phyloP scores from a whole-genome alignment of 2,113 vertebrate genomes.

The Sebastes fasciatus region DNA sequence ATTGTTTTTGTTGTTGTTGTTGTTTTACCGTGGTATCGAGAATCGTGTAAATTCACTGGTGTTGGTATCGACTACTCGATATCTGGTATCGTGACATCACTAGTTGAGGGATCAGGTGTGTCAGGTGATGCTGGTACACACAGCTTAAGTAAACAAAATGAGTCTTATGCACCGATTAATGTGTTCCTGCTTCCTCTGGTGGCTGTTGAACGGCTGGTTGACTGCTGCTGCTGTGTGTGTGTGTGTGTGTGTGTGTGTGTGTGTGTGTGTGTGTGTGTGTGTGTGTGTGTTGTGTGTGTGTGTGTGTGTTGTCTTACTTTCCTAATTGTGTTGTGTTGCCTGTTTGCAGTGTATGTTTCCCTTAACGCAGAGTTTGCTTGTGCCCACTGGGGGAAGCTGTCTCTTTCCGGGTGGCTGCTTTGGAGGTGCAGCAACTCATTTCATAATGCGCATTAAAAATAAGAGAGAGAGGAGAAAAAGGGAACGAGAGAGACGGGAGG shows the following conservation, averaged over 20 bases:
- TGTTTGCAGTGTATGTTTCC: conserved; percentile 43
- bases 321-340: conserved; percentile 27
- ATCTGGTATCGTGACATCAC: too few species aligned
- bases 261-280: too few species aligned
- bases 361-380: conserved; percentile 51
- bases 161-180: conserved; percentile 13
- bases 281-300: conserved; percentile 5
- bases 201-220: conserved; percentile 31
- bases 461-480: conserved; percentile 3
- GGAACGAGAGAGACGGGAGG: not conserved
- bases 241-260: not conserved
- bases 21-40: too few species aligned
- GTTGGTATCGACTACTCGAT: too few species aligned
- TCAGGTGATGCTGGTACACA: conserved; percentile 46
- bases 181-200: conserved; percentile 39
- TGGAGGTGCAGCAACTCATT: conserved; percentile 56
- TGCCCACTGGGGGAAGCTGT: conserved; percentile 51
- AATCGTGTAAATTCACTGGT: too few species aligned
- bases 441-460: conserved; percentile 59
- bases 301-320: conserved; percentile 1
- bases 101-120: conserved; percentile 38
- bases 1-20: too few species aligned
- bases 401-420: conserved; percentile 60
- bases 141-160: conserved; percentile 52
- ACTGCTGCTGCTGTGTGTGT: conserved; percentile 2